Conservation (phyloP, 1,140 invertebrate genomes). For the Pissodes strobi region DNA sequence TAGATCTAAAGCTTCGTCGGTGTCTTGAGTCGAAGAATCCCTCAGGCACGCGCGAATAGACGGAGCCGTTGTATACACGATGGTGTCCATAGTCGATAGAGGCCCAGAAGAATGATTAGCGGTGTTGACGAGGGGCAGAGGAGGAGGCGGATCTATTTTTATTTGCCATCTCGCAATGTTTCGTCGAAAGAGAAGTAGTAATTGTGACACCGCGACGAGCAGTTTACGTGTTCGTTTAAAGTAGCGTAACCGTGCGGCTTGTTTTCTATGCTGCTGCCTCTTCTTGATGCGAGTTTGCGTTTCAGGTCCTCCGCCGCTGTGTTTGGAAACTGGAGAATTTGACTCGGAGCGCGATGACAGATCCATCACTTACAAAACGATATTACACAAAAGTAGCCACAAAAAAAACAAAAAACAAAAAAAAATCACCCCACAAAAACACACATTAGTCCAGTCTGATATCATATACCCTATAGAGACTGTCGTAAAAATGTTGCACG, state of each 20-base stretch:
- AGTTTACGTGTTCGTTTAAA: not conserved
- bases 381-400: not conserved
- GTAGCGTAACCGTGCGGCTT: not conserved
- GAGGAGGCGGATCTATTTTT: not conserved
- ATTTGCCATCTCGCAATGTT: not conserved
- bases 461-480: too few species aligned
- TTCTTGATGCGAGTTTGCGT: not conserved
- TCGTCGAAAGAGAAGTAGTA: not conserved
- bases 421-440: not conserved
- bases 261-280: not conserved
- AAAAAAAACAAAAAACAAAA: not conserved
- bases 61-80: not conserved
- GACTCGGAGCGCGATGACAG: not conserved
- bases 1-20: not conserved
- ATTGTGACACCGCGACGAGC: not conserved
- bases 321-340: not conserved
- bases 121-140: not conserved
- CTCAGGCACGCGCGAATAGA: not conserved
- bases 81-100: not conserved
- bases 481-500: too few species aligned
- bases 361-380: not conserved
- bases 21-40: not conserved
- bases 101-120: not conserved
- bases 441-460: not conserved
- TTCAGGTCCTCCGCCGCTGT: not conserved